A percentile compares a stretch with the other conserved stretches of the same genome.
phyloP scores from a whole-genome alignment of 2,888 invertebrate species.

The Hesperia comma region DNA sequence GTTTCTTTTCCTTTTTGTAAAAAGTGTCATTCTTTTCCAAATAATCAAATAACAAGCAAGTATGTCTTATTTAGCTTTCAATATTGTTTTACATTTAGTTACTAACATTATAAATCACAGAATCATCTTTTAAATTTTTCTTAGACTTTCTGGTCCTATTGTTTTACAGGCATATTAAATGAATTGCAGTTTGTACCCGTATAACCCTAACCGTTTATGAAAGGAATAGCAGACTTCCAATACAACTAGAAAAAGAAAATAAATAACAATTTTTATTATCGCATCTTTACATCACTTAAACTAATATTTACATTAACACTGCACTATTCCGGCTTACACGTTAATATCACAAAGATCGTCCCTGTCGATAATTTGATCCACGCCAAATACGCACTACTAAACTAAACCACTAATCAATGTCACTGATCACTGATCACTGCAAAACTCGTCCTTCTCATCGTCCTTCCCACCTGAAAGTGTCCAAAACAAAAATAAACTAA shows the following conservation, averaged over 20 bases:
- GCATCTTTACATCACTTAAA: conserved; percentile 69
- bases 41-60: no score
- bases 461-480: conserved; percentile 80
- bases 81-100: no score
- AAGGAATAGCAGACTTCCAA: conserved; percentile 44
- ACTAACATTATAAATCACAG: no score
- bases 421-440: conserved; percentile 75
- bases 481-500: conserved; percentile 73
- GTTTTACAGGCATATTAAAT: no score
- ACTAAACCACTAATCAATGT: conserved; percentile 58
- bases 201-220: neutral
- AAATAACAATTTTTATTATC: conserved; percentile 69
- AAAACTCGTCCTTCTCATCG: conserved; percentile 76
- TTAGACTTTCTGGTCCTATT: no score
- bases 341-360: conserved; percentile 83
- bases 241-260: conserved; percentile 60
- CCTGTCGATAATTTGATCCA: conserved; percentile 61
- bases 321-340: conserved; percentile 70
- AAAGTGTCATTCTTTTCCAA: no score
- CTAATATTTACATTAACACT: conserved; percentile 75
- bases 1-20: no score
- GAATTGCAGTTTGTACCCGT: no score
- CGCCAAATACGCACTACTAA: conserved; percentile 53
- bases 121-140: no score
- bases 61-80: no score